Conservation (phyloP, 2,113 vertebrate species). For the Heterotis niloticus region DNA sequence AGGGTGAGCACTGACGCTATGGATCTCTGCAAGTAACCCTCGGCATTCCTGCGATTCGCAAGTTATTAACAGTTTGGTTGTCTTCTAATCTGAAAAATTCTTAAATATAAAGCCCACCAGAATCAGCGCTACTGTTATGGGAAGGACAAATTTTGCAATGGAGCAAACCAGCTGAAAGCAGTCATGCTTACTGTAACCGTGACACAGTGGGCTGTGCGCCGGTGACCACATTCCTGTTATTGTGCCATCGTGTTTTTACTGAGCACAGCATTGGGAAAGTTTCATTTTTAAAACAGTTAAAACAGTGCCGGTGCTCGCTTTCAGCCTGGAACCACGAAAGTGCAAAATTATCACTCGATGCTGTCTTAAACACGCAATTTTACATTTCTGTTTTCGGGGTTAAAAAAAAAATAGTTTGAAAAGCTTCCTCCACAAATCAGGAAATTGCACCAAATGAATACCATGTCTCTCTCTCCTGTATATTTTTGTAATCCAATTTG, state of each 20-base stretch:
- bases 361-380: not conserved
- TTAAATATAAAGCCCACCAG: not conserved
- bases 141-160: not conserved
- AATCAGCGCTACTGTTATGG: not conserved
- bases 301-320: not conserved
- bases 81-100: not conserved
- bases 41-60: not conserved
- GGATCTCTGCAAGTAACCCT: not conserved
- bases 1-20: not conserved
- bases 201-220: not conserved
- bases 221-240: not conserved
- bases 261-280: not conserved
- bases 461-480: not conserved
- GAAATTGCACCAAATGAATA: not conserved
- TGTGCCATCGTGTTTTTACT: not conserved
- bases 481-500: conserved; percentile 21
- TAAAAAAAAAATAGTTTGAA: not conserved
- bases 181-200: too few species aligned
- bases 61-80: not conserved
- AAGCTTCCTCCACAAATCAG: not conserved
- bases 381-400: not conserved
- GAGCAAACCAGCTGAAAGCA: not conserved
- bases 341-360: not conserved
- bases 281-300: not conserved
- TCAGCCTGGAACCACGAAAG: not conserved